Conservation (phyloP, 2,113 vertebrate genomes). For the Mugil cephalus region DNA sequence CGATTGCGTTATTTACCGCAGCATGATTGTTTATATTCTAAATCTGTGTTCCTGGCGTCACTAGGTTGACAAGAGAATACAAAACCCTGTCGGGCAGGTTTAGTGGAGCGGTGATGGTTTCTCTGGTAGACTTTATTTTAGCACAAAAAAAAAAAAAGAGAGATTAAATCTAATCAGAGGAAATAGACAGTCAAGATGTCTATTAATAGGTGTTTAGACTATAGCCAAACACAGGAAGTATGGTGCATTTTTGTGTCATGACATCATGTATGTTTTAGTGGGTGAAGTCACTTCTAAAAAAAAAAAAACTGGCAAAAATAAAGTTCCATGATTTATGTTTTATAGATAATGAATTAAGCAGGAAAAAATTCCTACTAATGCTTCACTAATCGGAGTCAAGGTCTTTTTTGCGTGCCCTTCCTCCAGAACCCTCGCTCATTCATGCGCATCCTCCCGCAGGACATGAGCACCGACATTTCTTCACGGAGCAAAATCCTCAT, state of each 20-base stretch:
- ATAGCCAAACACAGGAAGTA: background rate
- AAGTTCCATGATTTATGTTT: background rate
- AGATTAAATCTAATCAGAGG: conserved; percentile 28
- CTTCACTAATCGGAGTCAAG: no score
- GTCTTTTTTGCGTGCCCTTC: conserved; percentile 1
- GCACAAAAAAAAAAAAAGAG: conserved; percentile 12
- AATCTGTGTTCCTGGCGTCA: conserved; percentile 35
- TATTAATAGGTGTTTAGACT: conserved; percentile 54
- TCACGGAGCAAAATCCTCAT: conserved; percentile 39
- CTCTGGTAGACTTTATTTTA: conserved; percentile 22
- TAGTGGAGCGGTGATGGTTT: background rate
- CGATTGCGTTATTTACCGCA: conserved; percentile 11
- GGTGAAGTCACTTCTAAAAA: no score
- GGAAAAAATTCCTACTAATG: no score
- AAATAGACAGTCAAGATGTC: conserved; percentile 37
- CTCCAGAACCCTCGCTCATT: conserved; percentile 12
- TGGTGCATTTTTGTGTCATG: background rate
- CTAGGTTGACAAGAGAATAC: conserved; percentile 27
- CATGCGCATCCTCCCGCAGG: conserved; percentile 37
- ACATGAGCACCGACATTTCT: conserved; percentile 38
- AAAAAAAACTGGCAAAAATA: no score
- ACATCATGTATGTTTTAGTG: background rate
- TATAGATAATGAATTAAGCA: background rate
- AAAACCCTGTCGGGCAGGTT: conserved; percentile 21
- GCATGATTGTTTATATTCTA: conserved; percentile 46